Evolutionary conservation across 1,140 invertebrate species (phyloP).

Genomic region (Ptiloglossa arizonensis): DNA sequence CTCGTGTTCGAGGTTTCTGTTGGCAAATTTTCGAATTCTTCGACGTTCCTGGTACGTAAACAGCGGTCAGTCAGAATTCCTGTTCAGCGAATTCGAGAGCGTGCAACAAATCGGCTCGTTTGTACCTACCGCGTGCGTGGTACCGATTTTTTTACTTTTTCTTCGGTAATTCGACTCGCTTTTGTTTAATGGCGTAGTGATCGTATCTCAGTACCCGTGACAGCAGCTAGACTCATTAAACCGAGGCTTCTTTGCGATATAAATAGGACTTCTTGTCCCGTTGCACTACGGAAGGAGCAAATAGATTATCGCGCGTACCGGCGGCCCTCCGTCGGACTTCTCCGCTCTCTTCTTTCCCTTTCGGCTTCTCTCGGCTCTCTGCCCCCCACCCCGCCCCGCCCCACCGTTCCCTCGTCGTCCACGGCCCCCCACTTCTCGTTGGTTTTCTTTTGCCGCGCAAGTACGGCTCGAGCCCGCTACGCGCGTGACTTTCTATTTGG

Average conservation of each 20-base stretch:
- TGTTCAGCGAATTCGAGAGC: not conserved
- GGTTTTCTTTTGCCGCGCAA: constrained; percentile 59
- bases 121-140: not conserved
- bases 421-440: constrained; percentile 30
- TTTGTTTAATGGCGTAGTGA: constrained; percentile 52
- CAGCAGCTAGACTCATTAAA: constrained; percentile 81
- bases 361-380: constrained; percentile 57
- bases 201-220: constrained; percentile 75
- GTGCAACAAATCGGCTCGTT: not conserved
- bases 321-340: constrained; percentile 45
- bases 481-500: constrained; percentile 64
- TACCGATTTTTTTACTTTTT: not conserved
- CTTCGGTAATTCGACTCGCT: constrained; percentile 37
- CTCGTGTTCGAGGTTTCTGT: too few relatives aligned
- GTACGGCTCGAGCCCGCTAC: constrained; percentile 8
- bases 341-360: constrained; percentile 56
- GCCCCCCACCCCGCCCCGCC: constrained; percentile 28
- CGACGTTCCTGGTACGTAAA: not conserved
- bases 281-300: constrained; percentile 69
- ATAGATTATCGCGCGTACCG: constrained; percentile 73
- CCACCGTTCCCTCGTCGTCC: constrained; percentile 42
- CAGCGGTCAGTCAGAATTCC: not conserved
- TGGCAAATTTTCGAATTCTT: too few relatives aligned
- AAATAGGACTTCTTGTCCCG: constrained; percentile 76
- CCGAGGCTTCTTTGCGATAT: constrained; percentile 76